Evolutionary conservation across 2,113 vertebrate species (phyloP), one percentile per base, ranked within the genome.

Genomic region (Trogon melanurus): DNA sequence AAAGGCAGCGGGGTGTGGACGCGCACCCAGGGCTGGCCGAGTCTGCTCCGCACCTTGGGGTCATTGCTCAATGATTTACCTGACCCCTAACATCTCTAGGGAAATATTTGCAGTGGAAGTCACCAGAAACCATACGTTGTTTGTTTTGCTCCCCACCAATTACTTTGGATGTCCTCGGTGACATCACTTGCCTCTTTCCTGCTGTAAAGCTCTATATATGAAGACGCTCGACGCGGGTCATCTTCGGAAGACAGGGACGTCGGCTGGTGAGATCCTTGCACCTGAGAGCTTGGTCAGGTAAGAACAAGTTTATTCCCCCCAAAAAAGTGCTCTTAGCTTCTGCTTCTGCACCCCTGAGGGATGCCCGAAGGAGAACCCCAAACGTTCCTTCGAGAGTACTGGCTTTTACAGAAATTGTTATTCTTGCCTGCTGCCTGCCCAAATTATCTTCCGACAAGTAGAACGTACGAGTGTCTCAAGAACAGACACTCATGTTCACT

Each of bases 61-160:
- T 44, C 0, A 3, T 96, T 97, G 85, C 95, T 91, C 96, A 96
- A 94, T 64, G 65, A 50, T 82, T 91, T 90, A 91, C 93, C 93
- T 45, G 86, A 69, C 81, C 79, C 61, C 91, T 15, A 38, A 54
- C 30, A 82, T 93, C 95, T 96, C 92, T 60, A 89, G 86, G 91
- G 88, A 92, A 96, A 93, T 97, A 94, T 97, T 97, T 97, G 95
- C 93, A 53, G 78, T 95, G 79, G 94, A 82, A 86, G 85, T 91
- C 93, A 94, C 75, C 95, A 95, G 95, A 89, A 96, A 95, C 69
- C 62, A 34, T 57, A 58, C 32, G 8, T 25, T 85, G 75, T 91
- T 96, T 97, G 91, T 57, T 91, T 94, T 94, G 82, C 70, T 96
- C 73, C 92, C 87, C 89, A 51, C 61, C 79, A 67, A 34, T 87